A percentile compares a stretch with the other conserved stretches of the same genome.
phyloP scores from a whole-genome alignment of 2,113 vertebrate genomes.

The Anarrhichthys ocellatus region DNA sequence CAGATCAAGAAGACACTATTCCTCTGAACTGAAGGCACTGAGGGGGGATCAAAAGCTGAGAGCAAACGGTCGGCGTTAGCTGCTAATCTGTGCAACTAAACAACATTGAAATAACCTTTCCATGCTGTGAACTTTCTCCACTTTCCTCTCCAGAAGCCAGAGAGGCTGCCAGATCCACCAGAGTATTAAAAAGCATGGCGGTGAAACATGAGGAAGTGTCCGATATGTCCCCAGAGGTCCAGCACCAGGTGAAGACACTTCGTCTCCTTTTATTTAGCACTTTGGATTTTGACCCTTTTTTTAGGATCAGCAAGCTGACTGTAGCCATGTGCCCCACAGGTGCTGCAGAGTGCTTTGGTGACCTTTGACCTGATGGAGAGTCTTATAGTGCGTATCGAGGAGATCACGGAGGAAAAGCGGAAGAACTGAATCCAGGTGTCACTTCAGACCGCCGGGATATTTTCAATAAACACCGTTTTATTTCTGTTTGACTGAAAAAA shows the following conservation, averaged over 20 bases:
- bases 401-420: constrained; percentile 88
- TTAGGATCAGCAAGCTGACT: not conserved
- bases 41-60: constrained; percentile 84
- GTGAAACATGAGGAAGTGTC: constrained; percentile 84
- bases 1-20: constrained; percentile 92
- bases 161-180: constrained; percentile 58
- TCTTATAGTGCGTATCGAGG: constrained; percentile 91
- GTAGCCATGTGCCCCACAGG: constrained; percentile 79
- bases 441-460: not conserved
- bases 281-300: not conserved
- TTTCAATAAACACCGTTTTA: constrained; percentile 16
- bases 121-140: not conserved
- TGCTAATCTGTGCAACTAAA: constrained; percentile 13
- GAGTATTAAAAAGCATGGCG: constrained; percentile 63
- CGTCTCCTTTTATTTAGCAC: not conserved
- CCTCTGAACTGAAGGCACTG: constrained; percentile 88
- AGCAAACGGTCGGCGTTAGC: constrained; percentile 76
- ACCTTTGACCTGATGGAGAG: constrained; percentile 98
- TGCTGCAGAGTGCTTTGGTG: constrained; percentile 92
- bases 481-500: constrained; percentile 2
- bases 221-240: constrained; percentile 87
- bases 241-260: constrained; percentile 86
- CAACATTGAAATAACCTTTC: not conserved
- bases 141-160: constrained; percentile 67
- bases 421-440: constrained; percentile 54